These are phyloP conservation scores for Ennomos erosarius DNA, from an alignment of 2,888 invertebrate genomes.

Conservation along the genomic window DNA sequence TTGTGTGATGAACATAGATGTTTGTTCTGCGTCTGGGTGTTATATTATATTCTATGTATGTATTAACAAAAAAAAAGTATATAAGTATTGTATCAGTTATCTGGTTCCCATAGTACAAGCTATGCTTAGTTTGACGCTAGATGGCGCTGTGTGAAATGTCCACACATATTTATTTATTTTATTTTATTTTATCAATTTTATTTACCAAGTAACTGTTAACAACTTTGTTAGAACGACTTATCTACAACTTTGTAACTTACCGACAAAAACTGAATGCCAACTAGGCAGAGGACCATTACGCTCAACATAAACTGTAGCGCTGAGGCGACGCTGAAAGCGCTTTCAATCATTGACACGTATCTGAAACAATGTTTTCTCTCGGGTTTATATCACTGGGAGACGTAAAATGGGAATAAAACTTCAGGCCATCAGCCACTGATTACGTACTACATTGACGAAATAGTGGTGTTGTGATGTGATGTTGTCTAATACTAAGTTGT, in stretches of 20 bases:
- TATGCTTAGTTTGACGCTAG: too few species aligned
- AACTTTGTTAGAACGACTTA: conserved; percentile 17
- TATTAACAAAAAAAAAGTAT: too few species aligned
- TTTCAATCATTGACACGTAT: conserved; percentile 79
- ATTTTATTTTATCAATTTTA: too few species aligned
- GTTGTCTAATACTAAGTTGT: neutral
- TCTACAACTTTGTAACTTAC: conserved; percentile 49
- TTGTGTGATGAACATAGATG: too few species aligned
- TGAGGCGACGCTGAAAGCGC: conserved; percentile 78
- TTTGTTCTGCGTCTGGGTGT: too few species aligned
- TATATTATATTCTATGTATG: too few species aligned
- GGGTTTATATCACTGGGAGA: conserved; percentile 18
- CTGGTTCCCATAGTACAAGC: too few species aligned
- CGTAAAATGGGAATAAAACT: conserved; percentile 27
- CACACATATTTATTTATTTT: too few species aligned
- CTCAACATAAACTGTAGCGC: conserved; percentile 81
- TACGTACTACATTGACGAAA: conserved; percentile 20
- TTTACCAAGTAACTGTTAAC: conserved; percentile 14
- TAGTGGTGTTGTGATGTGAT: neutral
- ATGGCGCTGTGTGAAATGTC: too few species aligned
- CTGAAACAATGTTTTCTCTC: conserved; percentile 57
- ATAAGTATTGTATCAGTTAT: too few species aligned
- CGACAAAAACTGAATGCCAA: conserved; percentile 79
- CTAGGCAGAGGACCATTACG: conserved; percentile 79
- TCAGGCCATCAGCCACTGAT: conserved; percentile 17